Percentiles rank a stretch among this genome's conserved stretches.
phyloP scores from a whole-genome alignment of 2,888 invertebrate genomes.

The Drosophila neutralis region DNA sequence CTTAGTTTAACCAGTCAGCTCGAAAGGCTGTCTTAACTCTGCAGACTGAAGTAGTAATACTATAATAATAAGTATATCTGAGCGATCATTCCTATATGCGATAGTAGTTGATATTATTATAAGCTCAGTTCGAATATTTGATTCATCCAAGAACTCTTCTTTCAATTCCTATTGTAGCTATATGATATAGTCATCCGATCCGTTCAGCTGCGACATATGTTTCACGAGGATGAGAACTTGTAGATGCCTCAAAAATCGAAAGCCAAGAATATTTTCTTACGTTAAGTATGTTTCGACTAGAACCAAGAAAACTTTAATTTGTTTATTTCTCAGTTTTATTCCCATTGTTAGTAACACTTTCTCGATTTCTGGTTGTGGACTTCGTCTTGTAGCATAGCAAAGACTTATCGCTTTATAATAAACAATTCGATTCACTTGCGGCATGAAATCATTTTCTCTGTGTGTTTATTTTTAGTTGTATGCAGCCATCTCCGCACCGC shows the following conservation, averaged over 20 bases:
- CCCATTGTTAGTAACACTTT: not conserved
- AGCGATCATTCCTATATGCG: not conserved
- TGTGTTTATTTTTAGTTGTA: not conserved
- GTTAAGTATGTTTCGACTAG: not conserved
- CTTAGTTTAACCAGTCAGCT: slow-evolving; percentile 44
- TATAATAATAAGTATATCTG: no score
- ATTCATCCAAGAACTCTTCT: no score
- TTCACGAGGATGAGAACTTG: not conserved
- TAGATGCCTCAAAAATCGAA: not conserved
- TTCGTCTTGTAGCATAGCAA: not conserved
- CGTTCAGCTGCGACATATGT: no score
- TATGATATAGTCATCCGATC: no score
- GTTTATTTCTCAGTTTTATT: not conserved
- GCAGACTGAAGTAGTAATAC: not conserved
- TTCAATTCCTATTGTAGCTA: no score
- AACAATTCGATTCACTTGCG: not conserved
- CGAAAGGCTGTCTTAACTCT: not conserved
- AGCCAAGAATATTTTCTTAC: not conserved
- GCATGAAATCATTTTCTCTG: not conserved
- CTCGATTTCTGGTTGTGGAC: not conserved
- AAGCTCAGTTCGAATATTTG: no score
- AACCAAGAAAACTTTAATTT: not conserved
- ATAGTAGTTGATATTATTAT: not conserved
- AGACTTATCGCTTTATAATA: not conserved
- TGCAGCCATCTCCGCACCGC: not conserved